These are phyloP conservation scores for Tetramorium parvispinum DNA, from an alignment of 1,140 invertebrate genomes.

Conservation along the genomic window DNA sequence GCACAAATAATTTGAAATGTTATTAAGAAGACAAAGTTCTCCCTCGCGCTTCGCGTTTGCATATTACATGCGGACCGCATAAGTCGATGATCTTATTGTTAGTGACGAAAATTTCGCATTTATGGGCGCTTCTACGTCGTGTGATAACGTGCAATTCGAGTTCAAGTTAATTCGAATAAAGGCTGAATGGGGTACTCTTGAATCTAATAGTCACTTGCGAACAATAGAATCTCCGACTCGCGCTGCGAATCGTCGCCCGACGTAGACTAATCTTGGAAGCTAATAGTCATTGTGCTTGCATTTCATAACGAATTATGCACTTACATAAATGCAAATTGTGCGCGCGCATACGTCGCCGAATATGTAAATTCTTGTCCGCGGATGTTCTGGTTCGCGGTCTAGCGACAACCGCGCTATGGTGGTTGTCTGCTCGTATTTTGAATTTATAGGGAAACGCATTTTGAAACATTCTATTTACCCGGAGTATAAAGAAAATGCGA, in stretches of 20 bases:
- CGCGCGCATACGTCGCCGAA: slow-evolving; percentile 19
- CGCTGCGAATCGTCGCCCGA: slow-evolving; percentile 48
- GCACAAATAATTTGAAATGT: neutral
- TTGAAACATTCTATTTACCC: slow-evolving; percentile 14
- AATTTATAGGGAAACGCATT: neutral
- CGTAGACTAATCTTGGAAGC: slow-evolving; percentile 53
- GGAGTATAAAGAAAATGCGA: neutral
- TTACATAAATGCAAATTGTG: slow-evolving; percentile 62
- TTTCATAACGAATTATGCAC: slow-evolving; percentile 63
- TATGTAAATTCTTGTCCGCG: slow-evolving; percentile 56
- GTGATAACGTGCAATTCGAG: slow-evolving; percentile 34
- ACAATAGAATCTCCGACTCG: slow-evolving; percentile 53
- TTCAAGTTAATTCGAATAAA: slow-evolving; percentile 56
- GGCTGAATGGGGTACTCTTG: slow-evolving; percentile 35
- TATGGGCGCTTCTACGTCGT: neutral
- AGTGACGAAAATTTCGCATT: slow-evolving; percentile 38
- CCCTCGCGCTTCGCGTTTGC: neutral
- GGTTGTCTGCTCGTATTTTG: neutral
- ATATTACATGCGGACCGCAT: neutral
- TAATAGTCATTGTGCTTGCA: slow-evolving; percentile 59
- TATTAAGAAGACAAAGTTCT: neutral
- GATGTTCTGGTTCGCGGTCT: slow-evolving; percentile 36
- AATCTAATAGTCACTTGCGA: slow-evolving; percentile 57
- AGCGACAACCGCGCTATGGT: neutral
- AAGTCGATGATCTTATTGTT: neutral